Percentiles rank a stretch among this genome's conserved stretches.
These are phyloP conservation scores for Musca domestica DNA, from an alignment of 1,140 invertebrate genomes.

Conservation along the genomic window DNA sequence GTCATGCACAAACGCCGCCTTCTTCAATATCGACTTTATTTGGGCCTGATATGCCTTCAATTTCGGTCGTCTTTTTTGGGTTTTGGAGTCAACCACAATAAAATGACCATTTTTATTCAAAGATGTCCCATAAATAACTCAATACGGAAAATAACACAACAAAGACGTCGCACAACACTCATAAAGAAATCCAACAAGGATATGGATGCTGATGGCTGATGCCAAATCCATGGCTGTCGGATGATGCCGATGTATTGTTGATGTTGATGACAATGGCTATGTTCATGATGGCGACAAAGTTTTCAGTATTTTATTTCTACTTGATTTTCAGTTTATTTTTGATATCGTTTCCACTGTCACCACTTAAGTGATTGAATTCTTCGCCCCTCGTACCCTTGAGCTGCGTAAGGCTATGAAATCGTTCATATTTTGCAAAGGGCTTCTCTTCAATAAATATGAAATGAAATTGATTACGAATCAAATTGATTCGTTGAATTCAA, in stretches of 20 bases:
- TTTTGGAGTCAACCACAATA: conserved; percentile 13
- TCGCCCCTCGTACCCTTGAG: not conserved
- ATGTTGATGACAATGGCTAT: not conserved
- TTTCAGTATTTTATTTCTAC: not conserved
- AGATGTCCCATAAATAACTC: conserved; percentile 19
- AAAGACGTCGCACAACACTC: not conserved
- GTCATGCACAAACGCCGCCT: no score
- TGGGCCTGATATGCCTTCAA: no score
- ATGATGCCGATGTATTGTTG: not conserved
- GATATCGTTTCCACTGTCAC: conserved; percentile 5
- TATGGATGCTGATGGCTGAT: not conserved
- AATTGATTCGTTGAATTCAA: no score
- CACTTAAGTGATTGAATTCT: conserved; percentile 21
- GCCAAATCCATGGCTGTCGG: no score
- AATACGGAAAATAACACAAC: not conserved
- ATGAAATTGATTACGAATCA: no score
- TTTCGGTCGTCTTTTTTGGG: conserved; percentile 3
- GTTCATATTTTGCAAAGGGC: no score
- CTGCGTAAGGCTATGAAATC: no score
- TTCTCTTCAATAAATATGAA: no score
- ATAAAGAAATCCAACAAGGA: not conserved
- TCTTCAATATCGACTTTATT: no score
- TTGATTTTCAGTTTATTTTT: not conserved
- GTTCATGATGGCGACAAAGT: conserved; percentile 3
- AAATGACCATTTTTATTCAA: conserved; percentile 16